Conservation (phyloP, 2,888 invertebrate species). For the Pecten maximus region DNA sequence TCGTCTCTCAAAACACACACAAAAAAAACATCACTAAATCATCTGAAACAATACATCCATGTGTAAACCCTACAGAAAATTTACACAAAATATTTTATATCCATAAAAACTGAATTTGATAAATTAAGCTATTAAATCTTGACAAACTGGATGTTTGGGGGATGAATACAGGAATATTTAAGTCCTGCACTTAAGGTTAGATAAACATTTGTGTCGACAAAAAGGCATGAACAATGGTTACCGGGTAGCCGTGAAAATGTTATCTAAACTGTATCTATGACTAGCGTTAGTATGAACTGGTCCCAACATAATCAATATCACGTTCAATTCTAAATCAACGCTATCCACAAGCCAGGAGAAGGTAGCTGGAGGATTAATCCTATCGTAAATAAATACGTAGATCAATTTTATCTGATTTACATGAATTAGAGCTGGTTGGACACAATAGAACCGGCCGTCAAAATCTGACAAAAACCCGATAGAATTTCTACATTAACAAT, state of each 20-base stretch:
- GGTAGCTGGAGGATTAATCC: background rate
- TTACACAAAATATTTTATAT: no score
- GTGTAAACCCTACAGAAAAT: no score
- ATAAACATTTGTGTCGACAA: background rate
- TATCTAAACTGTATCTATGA: background rate
- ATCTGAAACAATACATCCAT: no score
- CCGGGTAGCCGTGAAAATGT: background rate
- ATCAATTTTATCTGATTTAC: background rate
- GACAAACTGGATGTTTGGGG: background rate
- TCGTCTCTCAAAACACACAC: no score
- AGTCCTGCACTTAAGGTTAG: background rate
- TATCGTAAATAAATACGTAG: background rate
- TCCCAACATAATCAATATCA: background rate
- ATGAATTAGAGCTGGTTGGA: background rate
- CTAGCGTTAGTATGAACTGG: background rate
- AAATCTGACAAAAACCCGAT: background rate
- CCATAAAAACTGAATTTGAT: background rate
- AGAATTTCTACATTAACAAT: background rate
- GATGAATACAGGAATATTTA: background rate
- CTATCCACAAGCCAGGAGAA: background rate
- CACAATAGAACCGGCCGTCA: background rate
- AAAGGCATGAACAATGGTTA: background rate
- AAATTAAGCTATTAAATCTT: background rate
- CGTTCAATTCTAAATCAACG: background rate
- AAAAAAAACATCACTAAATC: no score